Evolutionary conservation across 1,140 invertebrate genomes (phyloP), one percentile per base, ranked within the genome.

Genomic region (Anastrepha ludens): DNA sequence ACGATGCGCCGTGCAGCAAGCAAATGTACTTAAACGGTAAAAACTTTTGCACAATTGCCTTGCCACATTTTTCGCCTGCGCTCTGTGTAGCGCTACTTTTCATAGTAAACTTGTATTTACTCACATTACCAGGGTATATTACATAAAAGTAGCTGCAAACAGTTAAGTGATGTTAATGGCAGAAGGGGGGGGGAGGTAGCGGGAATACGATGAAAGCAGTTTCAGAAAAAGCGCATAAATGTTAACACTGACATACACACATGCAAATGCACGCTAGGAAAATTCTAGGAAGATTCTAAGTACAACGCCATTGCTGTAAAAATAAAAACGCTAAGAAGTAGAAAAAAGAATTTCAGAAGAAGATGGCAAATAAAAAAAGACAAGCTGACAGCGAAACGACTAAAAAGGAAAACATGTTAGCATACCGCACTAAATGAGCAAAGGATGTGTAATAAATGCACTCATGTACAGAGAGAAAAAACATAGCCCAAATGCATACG

Each of bases 11-110:
- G 11, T 8, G 64, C 0, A 39, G 64, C 5, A 64, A n/a, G 60
- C 7, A 74, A 74, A 50, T 50, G 50, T 55, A 81, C n/a, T 81
- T 81, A 81, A 55, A 81, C 9, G 74, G 44, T 55, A 81, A 81
- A 81, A 81, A 81, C 50, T 81, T 81, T 81, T 29, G 29, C 74
- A 81, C 74, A 55, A 81, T 55, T 81, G 74, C 47, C 74, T 81
- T 55, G 74, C n/a, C 20, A 29, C 47, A 20, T 13, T 50, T 55
- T 41, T 6, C 67, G 0, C 13, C 41, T 47, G 6, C 74, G 2
- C 3, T n/a, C 9, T 81, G 55, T 29, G 47, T 50, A 81, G 13
- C 17, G 55, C 74, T 81, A 55, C 47, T 47, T 55, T 81, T n/a
- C 47, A 4, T 81, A 58, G 74, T 20, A 41, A 29, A 29, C 29